These are phyloP conservation scores for Odontothrips loti DNA, from an alignment of 2,888 invertebrate genomes.

Conservation along the genomic window DNA sequence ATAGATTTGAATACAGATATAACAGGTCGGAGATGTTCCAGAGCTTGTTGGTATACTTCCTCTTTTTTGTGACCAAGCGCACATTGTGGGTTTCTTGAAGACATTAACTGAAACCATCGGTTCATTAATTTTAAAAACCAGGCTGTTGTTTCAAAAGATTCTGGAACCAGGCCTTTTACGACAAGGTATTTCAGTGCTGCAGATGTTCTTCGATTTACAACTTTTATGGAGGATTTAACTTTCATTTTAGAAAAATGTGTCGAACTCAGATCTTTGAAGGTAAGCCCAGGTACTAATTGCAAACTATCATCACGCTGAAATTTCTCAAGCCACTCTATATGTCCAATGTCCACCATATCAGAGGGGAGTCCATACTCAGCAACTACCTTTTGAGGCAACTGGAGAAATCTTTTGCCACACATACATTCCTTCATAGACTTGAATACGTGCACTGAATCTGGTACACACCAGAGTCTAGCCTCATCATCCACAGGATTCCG, in stretches of 20 bases:
- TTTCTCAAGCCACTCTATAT: slow-evolving; percentile 11
- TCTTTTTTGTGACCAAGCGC: slow-evolving; percentile 5
- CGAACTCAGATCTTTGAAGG: background rate
- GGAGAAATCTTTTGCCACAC: background rate
- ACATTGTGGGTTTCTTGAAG: background rate
- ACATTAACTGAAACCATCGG: slow-evolving; percentile 14
- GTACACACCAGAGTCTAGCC: background rate
- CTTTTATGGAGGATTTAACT: background rate
- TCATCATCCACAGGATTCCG: background rate
- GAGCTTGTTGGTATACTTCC: background rate
- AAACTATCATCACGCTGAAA: slow-evolving; percentile 1
- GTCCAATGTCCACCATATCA: background rate
- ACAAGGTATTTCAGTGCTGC: slow-evolving; percentile 1
- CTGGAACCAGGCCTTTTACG: background rate
- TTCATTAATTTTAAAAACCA: slow-evolving; percentile 5
- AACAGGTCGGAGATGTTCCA: slow-evolving; percentile 7
- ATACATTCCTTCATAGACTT: background rate
- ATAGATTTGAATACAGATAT: background rate
- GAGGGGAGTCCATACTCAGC: slow-evolving; percentile 6
- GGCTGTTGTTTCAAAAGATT: background rate
- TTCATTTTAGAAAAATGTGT: background rate
- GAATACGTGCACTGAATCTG: slow-evolving; percentile 13
- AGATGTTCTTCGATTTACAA: background rate
- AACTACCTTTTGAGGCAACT: background rate
- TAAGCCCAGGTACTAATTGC: slow-evolving; percentile 8